These are phyloP conservation scores for Subanguina moxae DNA, from an alignment of 1,140 invertebrate species.

Conservation along the genomic window DNA sequence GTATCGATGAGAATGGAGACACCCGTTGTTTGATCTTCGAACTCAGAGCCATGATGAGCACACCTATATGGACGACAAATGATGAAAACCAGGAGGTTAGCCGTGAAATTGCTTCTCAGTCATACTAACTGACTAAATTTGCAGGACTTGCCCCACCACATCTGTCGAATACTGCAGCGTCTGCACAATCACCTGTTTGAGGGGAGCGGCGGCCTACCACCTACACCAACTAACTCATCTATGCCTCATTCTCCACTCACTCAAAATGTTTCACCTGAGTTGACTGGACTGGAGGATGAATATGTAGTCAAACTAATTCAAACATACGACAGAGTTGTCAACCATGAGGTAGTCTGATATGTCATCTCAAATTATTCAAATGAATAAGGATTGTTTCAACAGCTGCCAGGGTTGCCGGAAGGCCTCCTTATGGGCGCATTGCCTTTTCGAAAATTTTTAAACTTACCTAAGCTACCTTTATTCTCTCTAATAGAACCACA, in stretches of 20 bases:
- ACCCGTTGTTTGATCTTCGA: conserved; percentile 42
- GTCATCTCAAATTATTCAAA: too few species aligned
- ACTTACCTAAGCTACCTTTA: too few species aligned
- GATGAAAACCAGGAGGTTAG: conserved; percentile 14
- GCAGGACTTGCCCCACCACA: conserved; percentile 30
- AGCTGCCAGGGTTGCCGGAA: too few species aligned
- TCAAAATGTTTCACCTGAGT: conserved; percentile 14
- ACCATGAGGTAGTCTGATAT: conserved; percentile 21
- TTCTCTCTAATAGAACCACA: too few species aligned
- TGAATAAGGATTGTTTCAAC: too few species aligned
- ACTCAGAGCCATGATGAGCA: conserved; percentile 47
- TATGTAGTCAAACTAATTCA: conserved; percentile 31
- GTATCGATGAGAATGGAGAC: conserved; percentile 32
- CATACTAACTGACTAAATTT: background rate
- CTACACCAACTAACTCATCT: background rate
- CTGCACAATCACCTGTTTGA: conserved; percentile 22
- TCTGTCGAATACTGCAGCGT: conserved; percentile 18
- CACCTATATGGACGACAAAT: conserved; percentile 42
- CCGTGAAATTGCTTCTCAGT: background rate
- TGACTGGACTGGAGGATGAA: conserved; percentile 32
- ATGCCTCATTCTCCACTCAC: background rate
- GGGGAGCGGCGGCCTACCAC: background rate
- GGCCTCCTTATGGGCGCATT: too few species aligned
- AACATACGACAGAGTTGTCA: conserved; percentile 25
- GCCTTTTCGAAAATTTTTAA: background rate